Conservation (phyloP, 2,888 invertebrate genomes). For the Apodemia hepburni region DNA sequence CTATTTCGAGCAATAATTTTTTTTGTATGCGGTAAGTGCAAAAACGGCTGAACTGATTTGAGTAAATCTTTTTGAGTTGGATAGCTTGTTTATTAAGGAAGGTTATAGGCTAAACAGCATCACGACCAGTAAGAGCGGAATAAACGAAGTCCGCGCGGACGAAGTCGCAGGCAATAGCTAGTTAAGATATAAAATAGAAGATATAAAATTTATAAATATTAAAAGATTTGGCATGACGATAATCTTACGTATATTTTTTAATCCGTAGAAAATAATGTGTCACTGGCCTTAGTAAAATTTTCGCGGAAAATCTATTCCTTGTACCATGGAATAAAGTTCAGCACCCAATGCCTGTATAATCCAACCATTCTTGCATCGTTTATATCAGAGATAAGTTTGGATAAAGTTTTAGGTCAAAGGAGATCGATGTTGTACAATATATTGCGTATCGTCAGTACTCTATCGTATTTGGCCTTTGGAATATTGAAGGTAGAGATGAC, state of each 20-base stretch:
- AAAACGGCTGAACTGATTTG: no score
- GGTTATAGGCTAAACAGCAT: no score
- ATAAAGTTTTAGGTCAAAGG: constrained; percentile 64
- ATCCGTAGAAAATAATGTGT: not conserved
- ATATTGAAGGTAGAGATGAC: not conserved
- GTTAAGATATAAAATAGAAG: no score
- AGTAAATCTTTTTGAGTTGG: no score
- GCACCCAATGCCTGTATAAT: constrained; percentile 27
- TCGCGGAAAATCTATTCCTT: constrained; percentile 30
- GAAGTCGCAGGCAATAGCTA: no score
- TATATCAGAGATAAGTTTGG: constrained; percentile 62
- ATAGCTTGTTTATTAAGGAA: no score
- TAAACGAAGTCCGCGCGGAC: no score
- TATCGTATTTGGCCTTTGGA: constrained; percentile 13
- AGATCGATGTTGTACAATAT: constrained; percentile 48
- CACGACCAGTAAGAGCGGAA: no score
- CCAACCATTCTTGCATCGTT: constrained; percentile 43
- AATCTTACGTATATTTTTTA: not conserved
- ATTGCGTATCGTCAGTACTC: constrained; percentile 44
- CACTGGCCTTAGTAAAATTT: constrained; percentile 24
- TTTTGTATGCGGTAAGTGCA: no score
- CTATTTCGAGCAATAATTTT: no score
- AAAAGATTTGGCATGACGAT: not conserved
- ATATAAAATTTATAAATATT: no score
- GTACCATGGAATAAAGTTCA: constrained; percentile 33